Base-by-base conservation (phyloP, 2,888 invertebrate species). In the Perizoma affinitatum region DNA sequence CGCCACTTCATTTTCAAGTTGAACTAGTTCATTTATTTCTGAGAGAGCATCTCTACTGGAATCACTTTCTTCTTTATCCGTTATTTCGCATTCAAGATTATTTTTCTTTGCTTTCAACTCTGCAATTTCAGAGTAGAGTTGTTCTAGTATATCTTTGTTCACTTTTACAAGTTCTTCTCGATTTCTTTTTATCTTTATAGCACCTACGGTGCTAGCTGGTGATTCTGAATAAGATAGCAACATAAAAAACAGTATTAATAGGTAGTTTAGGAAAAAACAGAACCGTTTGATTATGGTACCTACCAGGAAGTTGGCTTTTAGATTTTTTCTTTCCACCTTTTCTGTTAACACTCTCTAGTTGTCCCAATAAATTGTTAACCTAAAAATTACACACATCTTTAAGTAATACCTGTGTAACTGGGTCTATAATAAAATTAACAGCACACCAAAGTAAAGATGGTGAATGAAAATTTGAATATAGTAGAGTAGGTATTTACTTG, bases 1-100 rank as follows among this genome's bases (percentile, higher is more conserved):
- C 38, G 93, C 88, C 1, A 95, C 75, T 62, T 93, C 89, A 68
- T 94, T 93, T 76, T 91, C 88, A n/a, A 93, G 82, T 67, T 90
- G 84, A 36, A 82, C 83, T 4, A 88, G 73, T 38, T 85, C 84
- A 69, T 90, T 86, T 68, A 91, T 79, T 79, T 93, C 90, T 6
- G 92, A 89, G 36, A 92, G 66, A 5, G 82, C 84, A 68, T 88
- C 90, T 4, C 88, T 84, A 68, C 91, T 90, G 0, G 92, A 92
- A 63, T 88, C 88, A 66, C 90, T 92, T 8, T 89, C 89, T 54
- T 88, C 87, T 33, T 71, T 40, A 48, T 78, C 71, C 38, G 69
- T 71, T 67, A 59, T 75, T 5, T 78, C 76, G 11, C 78, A 76
- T 54, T 78, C 74, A 9, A 83, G 61, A 68, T 81, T 86, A 22